Evolutionary conservation across 2,888 invertebrate genomes (phyloP).

Genomic region (Lordiphosa fenestrarum): DNA sequence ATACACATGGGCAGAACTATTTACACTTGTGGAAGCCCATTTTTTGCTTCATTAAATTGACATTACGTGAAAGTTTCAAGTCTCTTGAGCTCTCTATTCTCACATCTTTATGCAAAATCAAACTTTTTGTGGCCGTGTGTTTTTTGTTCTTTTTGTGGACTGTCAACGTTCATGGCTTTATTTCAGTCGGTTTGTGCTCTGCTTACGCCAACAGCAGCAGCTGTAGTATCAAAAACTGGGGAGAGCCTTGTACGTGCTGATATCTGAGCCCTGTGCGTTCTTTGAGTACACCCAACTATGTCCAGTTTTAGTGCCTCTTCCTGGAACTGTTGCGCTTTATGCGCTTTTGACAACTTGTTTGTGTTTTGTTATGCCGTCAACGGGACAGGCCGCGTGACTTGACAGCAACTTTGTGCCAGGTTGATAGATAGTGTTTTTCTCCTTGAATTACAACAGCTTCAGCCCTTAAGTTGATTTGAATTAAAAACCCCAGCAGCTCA

Average conservation of each 20-base stretch:
- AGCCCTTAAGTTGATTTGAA: slow-evolving; percentile 47
- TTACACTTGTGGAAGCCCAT: background rate
- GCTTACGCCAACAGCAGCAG: slow-evolving; percentile 11
- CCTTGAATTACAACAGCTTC: slow-evolving; percentile 35
- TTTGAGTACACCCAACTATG: slow-evolving; percentile 21
- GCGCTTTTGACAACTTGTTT: slow-evolving; percentile 71
- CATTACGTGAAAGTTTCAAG: background rate
- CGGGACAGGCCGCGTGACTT: slow-evolving; percentile 33
- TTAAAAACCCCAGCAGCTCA: slow-evolving; percentile 37
- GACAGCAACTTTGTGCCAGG: slow-evolving; percentile 50
- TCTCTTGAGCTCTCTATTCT: slow-evolving; percentile 5
- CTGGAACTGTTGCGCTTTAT: slow-evolving; percentile 44
- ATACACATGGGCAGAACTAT: too few species aligned
- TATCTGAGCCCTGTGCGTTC: slow-evolving; percentile 54
- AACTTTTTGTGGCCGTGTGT: background rate
- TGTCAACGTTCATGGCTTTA: slow-evolving; percentile 29
- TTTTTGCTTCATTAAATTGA: background rate
- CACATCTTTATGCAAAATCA: slow-evolving; percentile 5
- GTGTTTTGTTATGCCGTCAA: slow-evolving; percentile 30
- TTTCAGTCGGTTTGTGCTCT: slow-evolving; percentile 39
- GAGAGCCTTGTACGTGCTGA: slow-evolving; percentile 54
- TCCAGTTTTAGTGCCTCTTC: slow-evolving; percentile 4
- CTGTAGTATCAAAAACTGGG: slow-evolving; percentile 25
- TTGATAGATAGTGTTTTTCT: slow-evolving; percentile 60
- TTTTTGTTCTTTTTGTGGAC: slow-evolving; percentile 12